Conservation (phyloP, 2,888 invertebrate genomes). For the Euplagia quadripunctaria region DNA sequence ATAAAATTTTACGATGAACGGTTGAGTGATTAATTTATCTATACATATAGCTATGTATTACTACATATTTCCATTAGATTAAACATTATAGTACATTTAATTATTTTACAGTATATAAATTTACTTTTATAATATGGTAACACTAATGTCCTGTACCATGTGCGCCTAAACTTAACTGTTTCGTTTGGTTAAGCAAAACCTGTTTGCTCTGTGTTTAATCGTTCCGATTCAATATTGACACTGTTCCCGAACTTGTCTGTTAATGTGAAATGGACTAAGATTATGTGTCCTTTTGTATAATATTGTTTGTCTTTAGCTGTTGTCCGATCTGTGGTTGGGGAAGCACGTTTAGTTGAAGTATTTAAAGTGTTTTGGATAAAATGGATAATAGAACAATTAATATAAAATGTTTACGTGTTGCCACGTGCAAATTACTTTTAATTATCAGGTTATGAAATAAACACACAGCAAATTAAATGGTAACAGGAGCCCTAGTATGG, state of each 20-base stretch:
- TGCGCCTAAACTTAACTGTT: constrained; percentile 28
- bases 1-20: too few relatives aligned
- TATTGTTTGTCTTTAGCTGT: constrained; percentile 18
- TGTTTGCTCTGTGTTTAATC: constrained; percentile 54
- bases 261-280: constrained; percentile 41
- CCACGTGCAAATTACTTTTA: too few relatives aligned
- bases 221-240: constrained; percentile 50
- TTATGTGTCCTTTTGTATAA: constrained; percentile 43
- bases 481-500: too few relatives aligned
- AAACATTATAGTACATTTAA: not conserved
- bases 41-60: not conserved
- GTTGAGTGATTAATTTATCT: too few relatives aligned
- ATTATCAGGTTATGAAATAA: too few relatives aligned
- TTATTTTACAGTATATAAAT: not conserved
- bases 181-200: constrained; percentile 34
- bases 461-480: too few relatives aligned
- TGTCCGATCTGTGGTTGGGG: constrained; percentile 27
- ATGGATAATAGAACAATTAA: too few relatives aligned
- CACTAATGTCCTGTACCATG: constrained; percentile 24
- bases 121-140: constrained; percentile 16
- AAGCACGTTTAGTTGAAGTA: constrained; percentile 12
- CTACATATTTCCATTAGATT: not conserved
- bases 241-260: constrained; percentile 36
- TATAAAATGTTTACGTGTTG: too few relatives aligned
- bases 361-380: not conserved